Conservation (phyloP, 2,888 invertebrate species). For the Brachylomia viminalis region DNA sequence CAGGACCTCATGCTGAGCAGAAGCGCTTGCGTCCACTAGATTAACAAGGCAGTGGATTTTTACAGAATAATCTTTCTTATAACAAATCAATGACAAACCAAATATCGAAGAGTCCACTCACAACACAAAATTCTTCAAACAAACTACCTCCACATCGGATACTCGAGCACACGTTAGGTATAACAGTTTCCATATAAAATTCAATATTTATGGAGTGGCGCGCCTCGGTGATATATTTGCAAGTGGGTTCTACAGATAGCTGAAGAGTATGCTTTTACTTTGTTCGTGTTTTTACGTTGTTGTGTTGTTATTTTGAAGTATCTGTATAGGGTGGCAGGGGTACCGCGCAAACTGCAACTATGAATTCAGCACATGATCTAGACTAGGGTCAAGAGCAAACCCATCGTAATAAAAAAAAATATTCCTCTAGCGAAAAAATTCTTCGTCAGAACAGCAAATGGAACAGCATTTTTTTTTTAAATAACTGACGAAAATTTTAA, state of each 20-base stretch:
- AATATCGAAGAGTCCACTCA: background rate
- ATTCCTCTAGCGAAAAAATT: no score
- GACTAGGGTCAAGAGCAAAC: no score
- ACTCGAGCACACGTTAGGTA: constrained; percentile 35
- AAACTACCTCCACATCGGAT: constrained; percentile 30
- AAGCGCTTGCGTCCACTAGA: background rate
- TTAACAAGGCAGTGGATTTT: background rate
- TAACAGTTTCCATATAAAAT: constrained; percentile 60
- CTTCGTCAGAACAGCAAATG: no score
- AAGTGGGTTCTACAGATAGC: constrained; percentile 58
- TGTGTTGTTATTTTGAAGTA: constrained; percentile 22
- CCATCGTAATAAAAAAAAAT: no score
- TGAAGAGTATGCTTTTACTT: constrained; percentile 48
- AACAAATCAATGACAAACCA: background rate
- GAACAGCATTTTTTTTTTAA: no score
- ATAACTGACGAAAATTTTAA: no score
- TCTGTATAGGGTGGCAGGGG: no score
- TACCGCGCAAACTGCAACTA: no score
- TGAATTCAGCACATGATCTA: no score
- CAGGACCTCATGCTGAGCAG: background rate
- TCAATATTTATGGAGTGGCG: constrained; percentile 60
- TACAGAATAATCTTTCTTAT: background rate
- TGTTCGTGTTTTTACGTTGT: constrained; percentile 29
- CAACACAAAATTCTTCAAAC: constrained; percentile 12
- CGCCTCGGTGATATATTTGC: constrained; percentile 58